A percentile compares a stretch with the other conserved stretches of the same genome.
These are phyloP conservation scores for Onychomys arenicola DNA, from an alignment of 2,797 vertebrate genomes.

Conservation along the genomic window DNA sequence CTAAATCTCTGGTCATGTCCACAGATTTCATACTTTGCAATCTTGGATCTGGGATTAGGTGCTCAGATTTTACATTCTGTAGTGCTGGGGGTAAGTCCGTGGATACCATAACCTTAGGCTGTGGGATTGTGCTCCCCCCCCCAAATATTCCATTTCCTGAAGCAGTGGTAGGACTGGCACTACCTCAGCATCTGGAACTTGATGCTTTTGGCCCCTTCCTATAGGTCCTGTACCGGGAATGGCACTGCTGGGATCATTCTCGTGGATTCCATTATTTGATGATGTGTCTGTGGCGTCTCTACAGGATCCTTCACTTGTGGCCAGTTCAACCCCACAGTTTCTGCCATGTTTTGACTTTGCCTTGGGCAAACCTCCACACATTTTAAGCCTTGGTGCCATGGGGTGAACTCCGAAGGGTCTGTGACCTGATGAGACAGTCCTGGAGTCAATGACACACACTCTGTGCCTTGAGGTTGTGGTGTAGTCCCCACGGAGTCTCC, in stretches of 20 bases:
- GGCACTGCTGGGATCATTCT: not conserved
- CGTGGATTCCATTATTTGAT: constrained; percentile 47
- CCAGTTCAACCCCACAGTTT: not conserved
- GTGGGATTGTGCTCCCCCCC: not conserved
- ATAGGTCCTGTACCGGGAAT: constrained; percentile 31
- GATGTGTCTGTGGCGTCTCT: not conserved
- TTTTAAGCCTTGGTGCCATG: not conserved
- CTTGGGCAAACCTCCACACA: constrained; percentile 21
- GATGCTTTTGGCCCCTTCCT: constrained; percentile 16
- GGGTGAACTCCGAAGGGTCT: not conserved
- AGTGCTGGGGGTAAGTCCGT: not conserved
- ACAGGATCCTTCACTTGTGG: constrained; percentile 31
- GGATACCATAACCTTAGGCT: constrained; percentile 17
- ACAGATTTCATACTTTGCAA: constrained; percentile 35
- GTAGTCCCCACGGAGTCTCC: not conserved
- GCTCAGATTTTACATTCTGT: constrained; percentile 62
- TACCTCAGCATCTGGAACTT: constrained; percentile 48
- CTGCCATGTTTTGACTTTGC: constrained; percentile 35
- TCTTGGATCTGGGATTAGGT: no score
- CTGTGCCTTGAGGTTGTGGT: constrained; percentile 5
- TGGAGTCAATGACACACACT: constrained; percentile 29
- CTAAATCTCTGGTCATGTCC: no score
- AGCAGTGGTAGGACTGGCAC: not conserved
- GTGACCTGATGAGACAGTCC: constrained; percentile 39
- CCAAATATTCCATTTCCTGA: constrained; percentile 10